A percentile compares a stretch with the other conserved stretches of the same genome.
phyloP scores from a whole-genome alignment of 2,113 vertebrate genomes.

The Cygnus buccinator region DNA sequence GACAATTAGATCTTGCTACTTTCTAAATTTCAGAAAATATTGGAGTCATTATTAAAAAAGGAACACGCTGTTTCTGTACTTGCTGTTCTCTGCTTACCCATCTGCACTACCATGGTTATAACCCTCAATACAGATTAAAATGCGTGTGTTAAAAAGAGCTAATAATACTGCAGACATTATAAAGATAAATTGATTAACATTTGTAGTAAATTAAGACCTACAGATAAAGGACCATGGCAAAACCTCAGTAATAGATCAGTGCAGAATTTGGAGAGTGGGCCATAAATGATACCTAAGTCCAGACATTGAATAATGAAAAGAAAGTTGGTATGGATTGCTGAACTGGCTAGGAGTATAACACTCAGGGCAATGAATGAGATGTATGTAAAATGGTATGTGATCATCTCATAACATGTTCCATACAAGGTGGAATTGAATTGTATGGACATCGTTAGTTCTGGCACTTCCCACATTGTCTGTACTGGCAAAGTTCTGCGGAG shows the following conservation, averaged over 20 bases:
- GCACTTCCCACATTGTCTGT: background rate
- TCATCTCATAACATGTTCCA: background rate
- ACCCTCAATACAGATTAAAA: background rate
- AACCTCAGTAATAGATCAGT: background rate
- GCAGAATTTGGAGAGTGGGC: background rate
- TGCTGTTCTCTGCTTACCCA: background rate
- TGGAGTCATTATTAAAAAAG: background rate
- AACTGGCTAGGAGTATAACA: background rate
- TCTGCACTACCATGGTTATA: background rate
- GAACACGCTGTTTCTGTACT: background rate
- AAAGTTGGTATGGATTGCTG: background rate
- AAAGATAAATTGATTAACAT: background rate
- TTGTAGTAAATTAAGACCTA: background rate
- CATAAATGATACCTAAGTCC: background rate
- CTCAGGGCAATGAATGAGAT: background rate
- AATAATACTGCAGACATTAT: background rate
- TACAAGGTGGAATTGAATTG: background rate
- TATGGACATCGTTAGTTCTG: background rate
- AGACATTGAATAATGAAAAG: background rate
- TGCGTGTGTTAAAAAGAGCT: background rate
- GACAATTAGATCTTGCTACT: background rate
- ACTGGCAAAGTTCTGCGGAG: background rate
- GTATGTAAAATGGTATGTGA: background rate
- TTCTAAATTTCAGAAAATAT: background rate
- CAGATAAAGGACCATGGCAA: background rate